phyloP scores from a whole-genome alignment of 2,888 invertebrate species.

The Dicyrtomina minuta region DNA sequence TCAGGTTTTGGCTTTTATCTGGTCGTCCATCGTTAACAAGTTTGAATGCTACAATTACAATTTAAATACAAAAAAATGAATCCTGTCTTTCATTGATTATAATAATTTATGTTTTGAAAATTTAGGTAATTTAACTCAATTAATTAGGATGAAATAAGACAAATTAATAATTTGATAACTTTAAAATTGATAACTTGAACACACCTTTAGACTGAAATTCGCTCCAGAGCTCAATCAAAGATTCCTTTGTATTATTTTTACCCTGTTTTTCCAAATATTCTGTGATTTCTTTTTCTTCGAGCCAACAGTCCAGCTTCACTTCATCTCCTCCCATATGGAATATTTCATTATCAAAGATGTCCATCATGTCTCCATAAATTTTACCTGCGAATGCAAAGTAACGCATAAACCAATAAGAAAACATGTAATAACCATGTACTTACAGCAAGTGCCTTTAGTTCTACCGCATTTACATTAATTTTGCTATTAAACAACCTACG shows the following conservation, averaged over 20 bases:
- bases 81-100: too few relatives aligned
- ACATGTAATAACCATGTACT: too few relatives aligned
- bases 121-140: too few relatives aligned
- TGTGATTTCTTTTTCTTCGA: slow-evolving; percentile 44
- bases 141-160: not conserved
- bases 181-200: slow-evolving; percentile 50
- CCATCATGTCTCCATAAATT: slow-evolving; percentile 74
- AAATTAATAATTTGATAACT: not conserved
- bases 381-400: slow-evolving; percentile 56
- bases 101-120: not conserved
- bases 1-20: slow-evolving; percentile 61
- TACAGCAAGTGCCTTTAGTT: too few relatives aligned
- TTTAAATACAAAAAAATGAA: slow-evolving; percentile 4
- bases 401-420: not conserved
- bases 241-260: slow-evolving; percentile 55
- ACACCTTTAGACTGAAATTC: slow-evolving; percentile 53
- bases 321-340: slow-evolving; percentile 55
- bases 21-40: slow-evolving; percentile 62
- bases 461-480: too few relatives aligned
- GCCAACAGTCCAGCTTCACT: slow-evolving; percentile 52
- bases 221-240: slow-evolving; percentile 57
- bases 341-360: slow-evolving; percentile 61
- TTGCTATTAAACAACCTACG: too few relatives aligned
- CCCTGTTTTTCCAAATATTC: slow-evolving; percentile 47
- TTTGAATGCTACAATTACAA: slow-evolving; percentile 57